Evolutionary conservation across 2,797 vertebrate genomes (phyloP).

Genomic region (Danio tinwini): DNA sequence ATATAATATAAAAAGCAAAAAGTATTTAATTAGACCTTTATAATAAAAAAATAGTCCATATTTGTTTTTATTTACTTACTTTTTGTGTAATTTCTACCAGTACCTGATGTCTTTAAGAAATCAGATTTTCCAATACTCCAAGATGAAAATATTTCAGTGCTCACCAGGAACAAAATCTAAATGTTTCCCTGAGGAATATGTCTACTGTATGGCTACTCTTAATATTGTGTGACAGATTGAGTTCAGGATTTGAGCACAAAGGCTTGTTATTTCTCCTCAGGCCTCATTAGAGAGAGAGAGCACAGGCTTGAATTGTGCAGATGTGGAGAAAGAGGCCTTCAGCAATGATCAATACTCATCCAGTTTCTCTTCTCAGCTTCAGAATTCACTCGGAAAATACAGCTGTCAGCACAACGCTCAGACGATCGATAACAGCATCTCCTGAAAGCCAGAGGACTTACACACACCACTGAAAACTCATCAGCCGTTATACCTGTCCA

Average conservation of each 20-base stretch:
- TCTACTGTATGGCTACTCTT: neutral
- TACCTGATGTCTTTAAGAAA: no score
- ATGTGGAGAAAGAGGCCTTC: neutral
- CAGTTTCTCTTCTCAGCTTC: slow-evolving; percentile 48
- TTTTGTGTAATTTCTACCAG: no score
- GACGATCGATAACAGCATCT: slow-evolving; percentile 56
- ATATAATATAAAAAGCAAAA: no score
- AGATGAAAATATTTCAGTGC: no score
- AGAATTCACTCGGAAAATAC: slow-evolving; percentile 52
- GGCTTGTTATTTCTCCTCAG: slow-evolving; percentile 1
- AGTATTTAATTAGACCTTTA: no score
- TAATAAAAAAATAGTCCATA: no score
- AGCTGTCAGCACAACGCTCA: slow-evolving; percentile 53
- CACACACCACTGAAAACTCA: slow-evolving; percentile 33
- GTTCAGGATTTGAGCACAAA: slow-evolving; percentile 30
- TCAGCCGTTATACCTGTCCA: slow-evolving; percentile 2
- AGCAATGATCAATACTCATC: slow-evolving; percentile 54
- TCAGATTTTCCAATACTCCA: no score
- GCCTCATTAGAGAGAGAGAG: neutral
- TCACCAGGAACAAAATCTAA: neutral
- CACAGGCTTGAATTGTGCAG: slow-evolving; percentile 39
- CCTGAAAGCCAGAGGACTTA: slow-evolving; percentile 31
- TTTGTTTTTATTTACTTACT: no score
- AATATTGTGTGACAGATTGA: slow-evolving; percentile 12
- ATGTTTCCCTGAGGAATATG: neutral